Conservation (phyloP, 37 sponge, comb jelly and placozoan genomes). For the Cladorhizidae sp. region DNA sequence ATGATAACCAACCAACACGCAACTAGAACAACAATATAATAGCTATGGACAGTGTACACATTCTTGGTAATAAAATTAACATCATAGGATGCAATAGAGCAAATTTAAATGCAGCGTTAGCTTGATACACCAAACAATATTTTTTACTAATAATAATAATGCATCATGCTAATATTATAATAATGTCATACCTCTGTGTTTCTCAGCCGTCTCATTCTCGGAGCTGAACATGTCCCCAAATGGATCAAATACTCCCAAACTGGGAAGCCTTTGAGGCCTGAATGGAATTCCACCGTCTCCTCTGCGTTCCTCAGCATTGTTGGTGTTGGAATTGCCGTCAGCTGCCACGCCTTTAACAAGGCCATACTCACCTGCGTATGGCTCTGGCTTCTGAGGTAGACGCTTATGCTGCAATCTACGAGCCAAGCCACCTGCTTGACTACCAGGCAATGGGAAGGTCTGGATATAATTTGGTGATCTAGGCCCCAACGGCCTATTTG, state of each 20-base stretch:
- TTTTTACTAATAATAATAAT: too few species aligned
- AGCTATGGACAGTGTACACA: too few species aligned
- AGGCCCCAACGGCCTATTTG: conserved; percentile 6
- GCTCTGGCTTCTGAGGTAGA: conserved; percentile 25
- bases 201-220: conserved; percentile 3
- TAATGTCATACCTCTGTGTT: neutral
- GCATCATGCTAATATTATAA: too few species aligned
- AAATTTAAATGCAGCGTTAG: too few species aligned
- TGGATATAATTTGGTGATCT: conserved; percentile 14
- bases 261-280: conserved; percentile 12
- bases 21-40: too few species aligned
- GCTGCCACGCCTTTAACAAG: neutral
- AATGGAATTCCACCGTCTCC: neutral
- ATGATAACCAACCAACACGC: too few species aligned
- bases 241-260: conserved; percentile 30
- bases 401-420: neutral
- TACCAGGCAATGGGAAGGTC: neutral
- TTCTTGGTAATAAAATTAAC: too few species aligned
- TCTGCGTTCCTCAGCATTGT: neutral
- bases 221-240: conserved; percentile 10
- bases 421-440: neutral
- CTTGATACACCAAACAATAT: too few species aligned
- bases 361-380: conserved; percentile 3
- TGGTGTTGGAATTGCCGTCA: neutral
- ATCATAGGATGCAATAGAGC: too few species aligned